Percentiles rank a stretch among this genome's conserved stretches.
phyloP scores from a whole-genome alignment of 2,888 invertebrate species.

The Cantharis rufa region DNA sequence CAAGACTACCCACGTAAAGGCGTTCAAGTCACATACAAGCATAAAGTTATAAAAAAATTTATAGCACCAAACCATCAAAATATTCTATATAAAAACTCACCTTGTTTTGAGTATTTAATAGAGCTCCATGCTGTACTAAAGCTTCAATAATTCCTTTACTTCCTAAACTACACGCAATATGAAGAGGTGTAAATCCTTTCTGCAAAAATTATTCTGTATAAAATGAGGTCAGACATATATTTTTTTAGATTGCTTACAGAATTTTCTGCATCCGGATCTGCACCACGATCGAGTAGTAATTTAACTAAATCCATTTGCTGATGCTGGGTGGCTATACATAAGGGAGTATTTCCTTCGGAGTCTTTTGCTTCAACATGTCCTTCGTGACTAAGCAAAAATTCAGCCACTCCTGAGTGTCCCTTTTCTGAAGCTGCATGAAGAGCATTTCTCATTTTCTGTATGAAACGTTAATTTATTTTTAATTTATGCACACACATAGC shows the following conservation, averaged over 20 bases:
- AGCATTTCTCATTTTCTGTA: conserved; percentile 66
- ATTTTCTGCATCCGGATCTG: conserved; percentile 64
- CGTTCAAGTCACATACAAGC: neutral
- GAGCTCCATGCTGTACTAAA: conserved; percentile 66
- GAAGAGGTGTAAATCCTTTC: conserved; percentile 71
- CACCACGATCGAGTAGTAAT: conserved; percentile 69
- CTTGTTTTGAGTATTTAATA: conserved; percentile 69
- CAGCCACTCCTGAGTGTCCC: conserved; percentile 66
- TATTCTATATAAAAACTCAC: conserved; percentile 49
- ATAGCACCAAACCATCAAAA: neutral
- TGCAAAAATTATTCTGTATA: conserved; percentile 48
- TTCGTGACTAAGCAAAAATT: conserved; percentile 61
- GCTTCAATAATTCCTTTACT: conserved; percentile 71
- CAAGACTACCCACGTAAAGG: neutral
- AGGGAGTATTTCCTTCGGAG: conserved; percentile 71
- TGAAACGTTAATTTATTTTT: neutral
- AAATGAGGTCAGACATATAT: neutral
- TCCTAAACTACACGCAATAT: conserved; percentile 71
- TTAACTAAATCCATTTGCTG: conserved; percentile 75
- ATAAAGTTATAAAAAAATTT: neutral
- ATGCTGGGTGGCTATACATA: conserved; percentile 77
- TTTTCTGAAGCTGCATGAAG: conserved; percentile 73
- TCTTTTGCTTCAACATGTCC: conserved; percentile 73
- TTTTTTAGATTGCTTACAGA: conserved; percentile 45
- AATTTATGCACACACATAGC: neutral